phyloP scores from a whole-genome alignment of 2,888 invertebrate species.

The Ischnura elegans region DNA sequence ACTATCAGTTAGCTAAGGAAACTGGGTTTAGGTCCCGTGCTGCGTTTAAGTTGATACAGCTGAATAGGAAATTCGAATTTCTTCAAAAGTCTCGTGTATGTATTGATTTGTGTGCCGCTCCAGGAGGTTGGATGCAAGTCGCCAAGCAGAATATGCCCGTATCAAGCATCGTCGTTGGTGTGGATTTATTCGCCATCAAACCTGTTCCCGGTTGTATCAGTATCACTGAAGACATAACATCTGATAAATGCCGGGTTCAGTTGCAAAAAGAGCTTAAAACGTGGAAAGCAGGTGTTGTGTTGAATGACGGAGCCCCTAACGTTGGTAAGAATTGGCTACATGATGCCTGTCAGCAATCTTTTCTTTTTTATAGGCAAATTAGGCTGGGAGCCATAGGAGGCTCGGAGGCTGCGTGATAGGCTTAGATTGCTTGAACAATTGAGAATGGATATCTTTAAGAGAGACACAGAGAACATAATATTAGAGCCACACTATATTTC shows the following conservation, averaged over 20 bases:
- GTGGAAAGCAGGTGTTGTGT: slow-evolving; percentile 97
- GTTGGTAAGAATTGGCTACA: slow-evolving; percentile 97
- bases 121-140: slow-evolving; percentile 99
- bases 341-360: slow-evolving; percentile 97
- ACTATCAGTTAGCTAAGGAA: slow-evolving; percentile 98
- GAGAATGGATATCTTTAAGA: too few relatives aligned
- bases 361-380: slow-evolving; percentile 94
- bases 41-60: slow-evolving; percentile 99
- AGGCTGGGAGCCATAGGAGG: too few relatives aligned
- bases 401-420: too few relatives aligned
- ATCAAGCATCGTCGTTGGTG: slow-evolving; percentile 95
- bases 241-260: slow-evolving; percentile 92
- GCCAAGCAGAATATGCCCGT: slow-evolving; percentile 98
- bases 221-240: slow-evolving; percentile 96
- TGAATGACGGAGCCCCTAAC: slow-evolving; percentile 99
- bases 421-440: too few relatives aligned
- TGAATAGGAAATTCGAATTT: slow-evolving; percentile 98
- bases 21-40: slow-evolving; percentile 92
- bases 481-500: too few relatives aligned
- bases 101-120: slow-evolving; percentile 98
- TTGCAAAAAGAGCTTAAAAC: slow-evolving; percentile 92
- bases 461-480: too few relatives aligned
- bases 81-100: slow-evolving; percentile 97
- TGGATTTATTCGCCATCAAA: slow-evolving; percentile 97
- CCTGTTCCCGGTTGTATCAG: slow-evolving; percentile 94